These are phyloP conservation scores for Marronus borbonicus DNA, from an alignment of 2,888 invertebrate species.

Conservation along the genomic window DNA sequence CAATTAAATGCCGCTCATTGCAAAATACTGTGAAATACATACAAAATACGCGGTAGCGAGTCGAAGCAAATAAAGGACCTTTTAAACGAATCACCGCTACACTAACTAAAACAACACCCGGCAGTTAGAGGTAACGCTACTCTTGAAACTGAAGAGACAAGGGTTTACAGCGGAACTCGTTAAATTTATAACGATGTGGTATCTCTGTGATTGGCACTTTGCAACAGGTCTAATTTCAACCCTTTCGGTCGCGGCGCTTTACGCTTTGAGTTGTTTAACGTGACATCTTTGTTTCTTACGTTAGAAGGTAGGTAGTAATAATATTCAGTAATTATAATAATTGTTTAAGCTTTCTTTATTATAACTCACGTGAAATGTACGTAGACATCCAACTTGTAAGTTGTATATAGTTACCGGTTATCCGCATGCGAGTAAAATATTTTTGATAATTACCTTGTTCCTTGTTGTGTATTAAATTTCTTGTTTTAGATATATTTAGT, in stretches of 20 bases:
- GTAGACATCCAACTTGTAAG: too few relatives aligned
- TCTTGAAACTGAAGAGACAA: conserved; percentile 34
- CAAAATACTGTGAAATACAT: background rate
- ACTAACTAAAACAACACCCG: conserved; percentile 4
- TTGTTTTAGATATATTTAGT: too few relatives aligned
- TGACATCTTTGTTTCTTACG: background rate
- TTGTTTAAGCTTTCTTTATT: background rate
- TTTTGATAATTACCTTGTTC: too few relatives aligned
- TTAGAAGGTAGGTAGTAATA: background rate
- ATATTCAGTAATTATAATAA: background rate
- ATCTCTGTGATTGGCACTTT: conserved; percentile 43
- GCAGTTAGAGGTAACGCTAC: conserved; percentile 18
- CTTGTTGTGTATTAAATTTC: too few relatives aligned
- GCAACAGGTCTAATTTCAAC: conserved; percentile 47
- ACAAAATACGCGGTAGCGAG: conserved; percentile 16
- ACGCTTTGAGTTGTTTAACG: background rate
- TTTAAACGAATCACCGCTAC: conserved; percentile 12
- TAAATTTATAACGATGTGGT: conserved; percentile 47
- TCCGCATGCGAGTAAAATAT: too few relatives aligned
- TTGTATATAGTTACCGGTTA: too few relatives aligned
- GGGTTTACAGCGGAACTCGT: conserved; percentile 42
- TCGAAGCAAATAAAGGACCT: conserved; percentile 15
- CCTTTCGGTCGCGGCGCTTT: conserved; percentile 20
- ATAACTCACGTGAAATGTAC: background rate
- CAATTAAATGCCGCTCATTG: conserved; percentile 26